phyloP scores from a whole-genome alignment of 2,797 vertebrate genomes.

The Eulemur coronatus region DNA sequence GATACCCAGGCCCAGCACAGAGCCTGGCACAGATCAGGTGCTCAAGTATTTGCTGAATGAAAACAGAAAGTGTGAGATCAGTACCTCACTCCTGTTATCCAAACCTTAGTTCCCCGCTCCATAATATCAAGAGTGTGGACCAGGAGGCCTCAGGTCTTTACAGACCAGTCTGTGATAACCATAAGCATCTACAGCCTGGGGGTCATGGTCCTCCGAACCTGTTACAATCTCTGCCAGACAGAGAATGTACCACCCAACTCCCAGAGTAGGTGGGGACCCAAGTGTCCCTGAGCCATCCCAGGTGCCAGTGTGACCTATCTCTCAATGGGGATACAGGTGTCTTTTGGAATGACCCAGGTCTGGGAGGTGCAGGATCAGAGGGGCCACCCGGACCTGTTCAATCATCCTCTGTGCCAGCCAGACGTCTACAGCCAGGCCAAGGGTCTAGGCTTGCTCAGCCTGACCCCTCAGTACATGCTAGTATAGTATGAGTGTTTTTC shows the following conservation, averaged over 20 bases:
- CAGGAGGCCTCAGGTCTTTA: background rate
- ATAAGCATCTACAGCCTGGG: background rate
- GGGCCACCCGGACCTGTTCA: background rate
- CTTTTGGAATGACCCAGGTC: background rate
- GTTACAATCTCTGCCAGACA: background rate
- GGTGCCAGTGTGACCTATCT: background rate
- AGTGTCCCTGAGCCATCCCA: background rate
- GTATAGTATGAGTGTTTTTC: background rate
- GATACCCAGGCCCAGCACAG: background rate
- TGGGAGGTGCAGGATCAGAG: background rate
- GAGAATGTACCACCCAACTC: background rate
- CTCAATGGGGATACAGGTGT: background rate
- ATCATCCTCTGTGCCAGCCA: background rate
- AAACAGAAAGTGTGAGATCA: background rate
- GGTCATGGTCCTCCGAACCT: background rate
- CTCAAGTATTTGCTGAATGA: background rate
- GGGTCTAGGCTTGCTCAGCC: background rate
- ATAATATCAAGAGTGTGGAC: background rate
- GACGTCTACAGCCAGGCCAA: background rate
- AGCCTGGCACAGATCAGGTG: background rate
- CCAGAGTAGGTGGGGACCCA: background rate
- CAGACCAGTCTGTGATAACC: background rate
- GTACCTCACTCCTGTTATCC: background rate
- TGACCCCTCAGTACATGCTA: background rate
- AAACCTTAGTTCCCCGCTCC: background rate